phyloP scores from a whole-genome alignment of 2,888 invertebrate genomes.

The Apotomis turbidana region DNA sequence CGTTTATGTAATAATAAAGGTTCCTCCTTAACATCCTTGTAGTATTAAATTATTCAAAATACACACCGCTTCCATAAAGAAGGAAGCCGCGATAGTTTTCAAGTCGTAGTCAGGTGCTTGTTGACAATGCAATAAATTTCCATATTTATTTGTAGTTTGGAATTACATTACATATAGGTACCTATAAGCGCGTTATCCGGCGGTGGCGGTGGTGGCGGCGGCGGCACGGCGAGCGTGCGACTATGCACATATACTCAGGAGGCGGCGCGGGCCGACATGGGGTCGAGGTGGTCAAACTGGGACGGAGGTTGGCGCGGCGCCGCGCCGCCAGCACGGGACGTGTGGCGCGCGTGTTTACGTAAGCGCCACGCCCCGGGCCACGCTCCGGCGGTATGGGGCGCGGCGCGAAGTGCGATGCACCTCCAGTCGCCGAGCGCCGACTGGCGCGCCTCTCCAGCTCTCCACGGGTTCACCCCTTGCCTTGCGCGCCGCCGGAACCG shows the following conservation, averaged over 20 bases:
- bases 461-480: conserved; percentile 50
- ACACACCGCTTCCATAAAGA: no score
- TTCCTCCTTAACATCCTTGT: no score
- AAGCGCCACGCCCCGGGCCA: conserved; percentile 84
- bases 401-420: conserved; percentile 79
- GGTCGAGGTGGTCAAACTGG: conserved; percentile 66
- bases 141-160: conserved; percentile 7
- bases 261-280: conserved; percentile 79
- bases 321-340: conserved; percentile 67
- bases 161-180: conserved; percentile 48
- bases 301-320: conserved; percentile 78
- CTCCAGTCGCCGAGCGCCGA: conserved; percentile 81
- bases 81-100: neutral
- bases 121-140: neutral
- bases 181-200: conserved; percentile 78
- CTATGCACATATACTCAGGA: conserved; percentile 73
- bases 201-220: conserved; percentile 75
- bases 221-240: conserved; percentile 66
- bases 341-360: conserved; percentile 80
- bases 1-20: conserved; percentile 4
- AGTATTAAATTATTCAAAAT: no score
- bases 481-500: conserved; percentile 57
- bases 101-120: neutral
- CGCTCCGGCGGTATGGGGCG: conserved; percentile 80
- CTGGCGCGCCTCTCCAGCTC: conserved; percentile 65